Evolutionary conservation across 2,797 vertebrate species (phyloP).

Genomic region (Erithacus rubecula): DNA sequence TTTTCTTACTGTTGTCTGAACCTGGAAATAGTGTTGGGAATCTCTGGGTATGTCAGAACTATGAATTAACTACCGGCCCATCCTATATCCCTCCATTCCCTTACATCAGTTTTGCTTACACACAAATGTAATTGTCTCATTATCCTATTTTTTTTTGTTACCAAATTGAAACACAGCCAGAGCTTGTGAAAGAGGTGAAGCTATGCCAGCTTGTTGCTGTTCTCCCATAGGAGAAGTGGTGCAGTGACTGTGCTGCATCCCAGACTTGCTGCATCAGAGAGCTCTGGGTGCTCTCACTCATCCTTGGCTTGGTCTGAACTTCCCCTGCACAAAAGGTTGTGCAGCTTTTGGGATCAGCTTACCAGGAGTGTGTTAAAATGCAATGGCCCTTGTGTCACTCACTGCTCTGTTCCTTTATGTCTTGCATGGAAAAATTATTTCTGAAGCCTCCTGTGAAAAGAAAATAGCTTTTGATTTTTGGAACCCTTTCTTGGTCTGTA

Average conservation of each 20-base stretch:
- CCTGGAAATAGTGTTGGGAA: neutral
- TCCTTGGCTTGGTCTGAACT: neutral
- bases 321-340: neutral
- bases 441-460: neutral
- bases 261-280: neutral
- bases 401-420: neutral
- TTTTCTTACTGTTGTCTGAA: neutral
- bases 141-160: neutral
- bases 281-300: neutral
- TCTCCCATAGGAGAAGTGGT: neutral
- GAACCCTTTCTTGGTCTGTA: neutral
- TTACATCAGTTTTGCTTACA: neutral
- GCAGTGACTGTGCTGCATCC: neutral
- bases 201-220: neutral
- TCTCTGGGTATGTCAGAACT: neutral
- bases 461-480: neutral
- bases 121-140: fast-evolving
- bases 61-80: neutral
- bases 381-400: fast-evolving
- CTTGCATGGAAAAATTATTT: neutral
- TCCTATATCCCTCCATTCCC: neutral
- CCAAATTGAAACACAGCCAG: neutral
- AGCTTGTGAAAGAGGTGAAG: neutral
- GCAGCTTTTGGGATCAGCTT: neutral
- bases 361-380: neutral